Percentiles rank a stretch among this genome's conserved stretches.
Evolutionary conservation across 2,888 invertebrate species (phyloP).

Genomic region (Drepanosiphum platanoidis): DNA sequence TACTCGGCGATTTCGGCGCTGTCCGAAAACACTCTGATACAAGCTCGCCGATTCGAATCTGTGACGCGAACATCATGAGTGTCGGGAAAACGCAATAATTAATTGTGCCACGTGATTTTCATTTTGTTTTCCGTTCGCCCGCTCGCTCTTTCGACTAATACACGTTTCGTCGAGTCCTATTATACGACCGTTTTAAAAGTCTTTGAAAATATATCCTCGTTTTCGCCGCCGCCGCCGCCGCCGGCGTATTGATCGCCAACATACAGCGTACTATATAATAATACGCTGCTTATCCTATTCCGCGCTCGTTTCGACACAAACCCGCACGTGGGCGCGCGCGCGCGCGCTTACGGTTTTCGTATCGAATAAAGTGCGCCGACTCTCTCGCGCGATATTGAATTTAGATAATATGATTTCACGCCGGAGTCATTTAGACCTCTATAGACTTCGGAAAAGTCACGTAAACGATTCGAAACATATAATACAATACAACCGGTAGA

Average conservation of each 20-base stretch:
- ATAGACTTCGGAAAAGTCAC: slow-evolving; percentile 17
- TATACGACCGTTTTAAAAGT: not conserved
- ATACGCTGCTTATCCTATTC: not conserved
- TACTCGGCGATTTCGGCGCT: too few species aligned
- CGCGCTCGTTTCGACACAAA: not conserved
- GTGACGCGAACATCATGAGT: too few species aligned
- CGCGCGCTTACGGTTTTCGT: not conserved
- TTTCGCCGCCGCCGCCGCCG: too few species aligned
- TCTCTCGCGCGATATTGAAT: slow-evolving; percentile 12
- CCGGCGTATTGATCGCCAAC: not conserved
- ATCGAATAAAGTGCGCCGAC: not conserved
- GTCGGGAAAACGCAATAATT: too few species aligned
- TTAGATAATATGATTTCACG: slow-evolving; percentile 26
- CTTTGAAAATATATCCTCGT: not conserved
- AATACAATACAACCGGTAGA: not conserved
- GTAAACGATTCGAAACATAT: slow-evolving; percentile 35
- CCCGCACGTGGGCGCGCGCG: not conserved
- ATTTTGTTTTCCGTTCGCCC: too few species aligned
- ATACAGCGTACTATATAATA: too few species aligned
- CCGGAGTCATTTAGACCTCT: slow-evolving; percentile 28
- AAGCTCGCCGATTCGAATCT: too few species aligned
- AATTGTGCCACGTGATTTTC: too few species aligned
- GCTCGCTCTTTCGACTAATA: too few species aligned
- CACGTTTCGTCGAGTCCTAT: not conserved
- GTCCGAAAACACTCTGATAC: too few species aligned